Evolutionary conservation across 2,797 vertebrate species (phyloP), one percentile per base, ranked within the genome.

Genomic region (Sparidentex hasta): DNA sequence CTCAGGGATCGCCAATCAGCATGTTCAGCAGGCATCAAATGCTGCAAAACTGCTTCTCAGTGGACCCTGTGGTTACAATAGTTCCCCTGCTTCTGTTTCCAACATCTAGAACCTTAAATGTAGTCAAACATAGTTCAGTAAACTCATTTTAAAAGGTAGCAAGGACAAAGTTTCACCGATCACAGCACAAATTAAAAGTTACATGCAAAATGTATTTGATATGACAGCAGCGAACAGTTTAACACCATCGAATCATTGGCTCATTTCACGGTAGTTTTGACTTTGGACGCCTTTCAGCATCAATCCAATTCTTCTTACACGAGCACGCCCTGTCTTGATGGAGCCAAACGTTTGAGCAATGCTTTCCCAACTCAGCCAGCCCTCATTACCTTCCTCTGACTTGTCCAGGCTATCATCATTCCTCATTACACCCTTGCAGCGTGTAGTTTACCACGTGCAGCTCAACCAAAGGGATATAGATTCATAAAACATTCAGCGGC

Each of bases 401-500:
- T 75, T 68, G 70, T 72, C 78, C 47, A 16, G 71, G 50, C 85
- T 80, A 57, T 88, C 76, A 73, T 82, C 51, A 11, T 68, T 65
- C 83, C 82, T 88, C 74, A 83, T 91, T 86, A 88, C 90, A 84
- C 59, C 69, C 59, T 48, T 3, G 1, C 71, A 66, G 27, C 2
- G 11, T 81, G 82, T 80, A 65, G 46, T 75, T 87, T 69, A 81
- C 67, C 69, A 61, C 56, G 4, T 44, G 66, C 47, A 77, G 71
- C 86, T 85, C 52, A 54, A 27, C 33, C 71, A 38, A 13, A 66
- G 46, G 69, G 83, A 74, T 75, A 68, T 0, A 52, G 43, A 74
- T 73, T 84, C 88, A 90, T 90, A 23, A 93, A 91, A 90, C 82
- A 92, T 90, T 90, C 74, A 90, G 47, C 74, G 61, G 48, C 12